These are phyloP conservation scores for Drusus annulatus DNA, from an alignment of 1,140 invertebrate genomes.

Conservation along the genomic window DNA sequence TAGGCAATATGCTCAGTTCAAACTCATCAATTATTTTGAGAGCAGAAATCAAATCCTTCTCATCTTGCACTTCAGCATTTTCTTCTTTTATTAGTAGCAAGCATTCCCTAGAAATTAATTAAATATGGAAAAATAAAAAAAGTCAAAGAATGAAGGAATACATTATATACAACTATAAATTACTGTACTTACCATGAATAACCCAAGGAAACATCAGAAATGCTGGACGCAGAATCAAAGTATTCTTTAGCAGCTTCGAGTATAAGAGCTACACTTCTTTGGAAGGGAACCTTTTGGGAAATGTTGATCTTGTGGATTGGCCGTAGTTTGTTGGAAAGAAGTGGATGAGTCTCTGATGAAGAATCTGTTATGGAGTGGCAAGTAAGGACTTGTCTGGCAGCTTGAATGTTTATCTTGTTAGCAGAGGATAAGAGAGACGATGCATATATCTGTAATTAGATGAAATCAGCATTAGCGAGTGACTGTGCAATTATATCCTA, in stretches of 20 bases:
- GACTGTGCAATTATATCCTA: too few species aligned
- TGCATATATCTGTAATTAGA: slow-evolving; percentile 51
- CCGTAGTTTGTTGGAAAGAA: slow-evolving; percentile 43
- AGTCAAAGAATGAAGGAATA: not conserved
- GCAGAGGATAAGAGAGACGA: slow-evolving; percentile 48
- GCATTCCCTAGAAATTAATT: slow-evolving; percentile 51
- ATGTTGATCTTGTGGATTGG: slow-evolving; percentile 43
- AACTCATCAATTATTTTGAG: slow-evolving; percentile 53
- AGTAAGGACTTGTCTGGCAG: slow-evolving; percentile 52
- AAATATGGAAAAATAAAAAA: slow-evolving; percentile 1
- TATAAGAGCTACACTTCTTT: slow-evolving; percentile 46
- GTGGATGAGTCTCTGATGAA: slow-evolving; percentile 16
- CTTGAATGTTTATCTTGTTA: slow-evolving; percentile 49
- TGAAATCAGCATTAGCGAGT: too few species aligned
- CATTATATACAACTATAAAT: not conserved
- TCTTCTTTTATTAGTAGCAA: slow-evolving; percentile 54
- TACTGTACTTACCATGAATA: slow-evolving; percentile 52
- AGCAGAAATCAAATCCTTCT: slow-evolving; percentile 54
- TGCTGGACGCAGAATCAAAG: slow-evolving; percentile 56
- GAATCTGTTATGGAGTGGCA: slow-evolving; percentile 27
- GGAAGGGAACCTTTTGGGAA: slow-evolving; percentile 46
- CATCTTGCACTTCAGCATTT: slow-evolving; percentile 48
- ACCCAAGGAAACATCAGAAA: slow-evolving; percentile 49
- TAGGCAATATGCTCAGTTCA: slow-evolving; percentile 54
- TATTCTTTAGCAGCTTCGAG: slow-evolving; percentile 51